Evolutionary conservation across 2,888 invertebrate species (phyloP).

Genomic region (Eugnorisma glareosa): DNA sequence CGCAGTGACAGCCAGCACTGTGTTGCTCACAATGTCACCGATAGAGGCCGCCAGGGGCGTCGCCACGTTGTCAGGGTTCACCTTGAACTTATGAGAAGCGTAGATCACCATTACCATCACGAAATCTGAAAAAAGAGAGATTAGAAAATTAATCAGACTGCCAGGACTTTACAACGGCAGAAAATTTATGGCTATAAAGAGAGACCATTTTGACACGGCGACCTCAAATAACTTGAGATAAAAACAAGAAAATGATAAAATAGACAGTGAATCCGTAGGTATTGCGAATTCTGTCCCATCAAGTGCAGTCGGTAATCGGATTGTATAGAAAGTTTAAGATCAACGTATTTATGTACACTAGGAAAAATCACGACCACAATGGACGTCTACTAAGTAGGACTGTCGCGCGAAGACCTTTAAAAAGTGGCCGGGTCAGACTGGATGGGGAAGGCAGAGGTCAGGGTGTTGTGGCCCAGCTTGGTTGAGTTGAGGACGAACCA

Average conservation of each 20-base stretch:
- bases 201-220: not conserved
- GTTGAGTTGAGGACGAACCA: not conserved
- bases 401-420: not conserved
- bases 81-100: constrained; percentile 94
- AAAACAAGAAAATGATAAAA: not conserved
- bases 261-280: too few species aligned
- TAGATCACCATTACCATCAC: constrained; percentile 98
- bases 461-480: not conserved
- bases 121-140: constrained; percentile 91
- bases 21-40: constrained; percentile 98
- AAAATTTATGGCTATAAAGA: not conserved
- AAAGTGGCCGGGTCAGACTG: not conserved
- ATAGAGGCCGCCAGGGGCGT: constrained; percentile 99
- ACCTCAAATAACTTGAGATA: not conserved
- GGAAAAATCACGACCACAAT: not conserved
- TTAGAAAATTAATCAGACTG: not conserved
- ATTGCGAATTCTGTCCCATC: not conserved
- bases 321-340: not conserved
- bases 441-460: not conserved
- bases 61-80: constrained; percentile 99
- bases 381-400: not conserved
- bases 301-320: not conserved
- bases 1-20: constrained; percentile 95
- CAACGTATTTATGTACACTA: not conserved
- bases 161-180: not conserved